Percentiles rank a stretch among this genome's conserved stretches.
phyloP scores from a whole-genome alignment of 2,797 vertebrate genomes.

The Psittacula derbiana region DNA sequence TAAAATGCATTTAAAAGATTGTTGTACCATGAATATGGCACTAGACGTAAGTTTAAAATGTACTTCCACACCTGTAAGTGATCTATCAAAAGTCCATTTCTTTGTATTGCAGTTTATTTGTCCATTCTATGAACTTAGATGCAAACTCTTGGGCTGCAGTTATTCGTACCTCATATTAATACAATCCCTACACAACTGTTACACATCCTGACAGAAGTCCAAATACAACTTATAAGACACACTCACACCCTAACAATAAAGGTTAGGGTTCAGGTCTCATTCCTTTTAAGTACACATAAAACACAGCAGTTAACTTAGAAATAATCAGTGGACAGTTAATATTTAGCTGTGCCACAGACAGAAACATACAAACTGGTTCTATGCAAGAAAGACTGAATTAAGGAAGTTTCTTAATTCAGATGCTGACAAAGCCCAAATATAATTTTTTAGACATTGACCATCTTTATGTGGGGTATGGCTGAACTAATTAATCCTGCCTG shows the following conservation, averaged over 20 bases:
- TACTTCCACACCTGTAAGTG: neutral
- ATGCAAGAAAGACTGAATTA: neutral
- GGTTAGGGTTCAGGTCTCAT: neutral
- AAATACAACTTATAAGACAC: neutral
- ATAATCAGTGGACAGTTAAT: neutral
- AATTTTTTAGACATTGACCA: neutral
- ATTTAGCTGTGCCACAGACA: neutral
- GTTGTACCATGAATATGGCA: neutral
- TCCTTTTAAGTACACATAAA: neutral
- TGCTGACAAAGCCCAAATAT: neutral
- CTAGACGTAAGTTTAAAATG: neutral
- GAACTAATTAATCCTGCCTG: neutral
- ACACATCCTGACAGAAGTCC: neutral
- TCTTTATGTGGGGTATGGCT: fast-evolving
- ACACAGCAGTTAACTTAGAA: neutral
- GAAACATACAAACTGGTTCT: neutral
- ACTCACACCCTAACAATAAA: neutral
- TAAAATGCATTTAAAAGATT: neutral
- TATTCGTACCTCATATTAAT: neutral
- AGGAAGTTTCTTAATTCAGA: neutral
- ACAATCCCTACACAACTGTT: neutral
- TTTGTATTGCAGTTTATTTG: neutral
- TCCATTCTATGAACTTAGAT: neutral
- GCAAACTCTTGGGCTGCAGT: neutral
- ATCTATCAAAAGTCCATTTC: neutral